Evolutionary conservation across 2,113 vertebrate genomes (phyloP), one percentile per base, ranked within the genome.

Genomic region (Eidolon helvum): DNA sequence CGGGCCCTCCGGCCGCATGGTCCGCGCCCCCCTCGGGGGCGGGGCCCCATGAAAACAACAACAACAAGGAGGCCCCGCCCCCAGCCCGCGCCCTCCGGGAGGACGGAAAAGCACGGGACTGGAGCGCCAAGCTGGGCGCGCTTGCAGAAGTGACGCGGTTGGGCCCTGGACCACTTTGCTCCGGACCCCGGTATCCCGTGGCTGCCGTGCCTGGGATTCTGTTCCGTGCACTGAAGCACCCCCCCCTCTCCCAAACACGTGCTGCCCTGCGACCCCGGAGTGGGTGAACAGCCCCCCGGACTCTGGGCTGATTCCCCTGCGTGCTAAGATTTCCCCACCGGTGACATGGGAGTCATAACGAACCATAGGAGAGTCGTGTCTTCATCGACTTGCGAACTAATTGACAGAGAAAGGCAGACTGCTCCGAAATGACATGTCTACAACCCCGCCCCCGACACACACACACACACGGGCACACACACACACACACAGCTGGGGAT

Each of bases 51-150:
- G 85, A 84, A 90, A 75, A 48, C 48, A 93, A 96, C 94, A 97
- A 97, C 97, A 97, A 97, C 96, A 97, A 50, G n/a, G 30, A 92
- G 74, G 94, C 95, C 85, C 90, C 97, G 95, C 97, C 97, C 80
- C 90, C 87, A 10, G 12, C 77, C 69, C 65, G 33, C 66, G n/a
- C n/a, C 38, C 68, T 66, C 50, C 0, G 4, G 16, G 50, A 18
- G 61, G 7, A 33, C 22, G 69, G 3, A 18, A 30, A 43, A 1
- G 15, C 21, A 0, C 2, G 0, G 0, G 11, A 6, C 18, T 1
- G 0, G 0, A 15, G 10, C 50, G 48, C 18, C 1, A 4, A 6
- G 28, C n/a, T 0, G 4, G 38, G n/a, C 4, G 8, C 2, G 33
- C 48, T 0, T 33, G 26, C 22, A 0, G 14, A 10, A 48, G 55